Conservation (phyloP, 2,797 vertebrate species). For the Hirundo rustica region DNA sequence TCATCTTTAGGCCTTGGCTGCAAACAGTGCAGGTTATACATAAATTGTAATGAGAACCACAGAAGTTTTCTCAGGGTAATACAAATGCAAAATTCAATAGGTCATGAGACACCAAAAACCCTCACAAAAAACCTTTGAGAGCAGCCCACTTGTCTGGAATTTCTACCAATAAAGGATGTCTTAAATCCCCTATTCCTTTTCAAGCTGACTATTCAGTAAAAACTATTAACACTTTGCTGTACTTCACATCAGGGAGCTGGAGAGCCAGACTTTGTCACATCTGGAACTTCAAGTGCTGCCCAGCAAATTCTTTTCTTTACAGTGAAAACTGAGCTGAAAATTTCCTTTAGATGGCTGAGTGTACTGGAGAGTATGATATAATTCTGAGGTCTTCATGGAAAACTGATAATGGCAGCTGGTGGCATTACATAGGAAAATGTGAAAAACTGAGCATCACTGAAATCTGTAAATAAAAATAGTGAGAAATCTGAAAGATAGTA, state of each 20-base stretch:
- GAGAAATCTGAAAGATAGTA: background rate
- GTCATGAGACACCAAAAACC: background rate
- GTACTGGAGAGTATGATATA: background rate
- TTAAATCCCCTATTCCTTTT: background rate
- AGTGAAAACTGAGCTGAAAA: background rate
- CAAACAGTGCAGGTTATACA: background rate
- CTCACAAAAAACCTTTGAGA: background rate
- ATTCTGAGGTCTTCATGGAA: background rate
- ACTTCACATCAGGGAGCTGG: background rate
- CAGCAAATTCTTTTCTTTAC: background rate
- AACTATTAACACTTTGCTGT: slow-evolving; percentile 10
- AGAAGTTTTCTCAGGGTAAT: background rate
- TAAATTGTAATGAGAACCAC: slow-evolving; percentile 7
- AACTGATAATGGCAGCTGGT: background rate
- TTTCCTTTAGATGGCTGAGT: background rate
- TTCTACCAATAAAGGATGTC: background rate
- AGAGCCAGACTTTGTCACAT: background rate
- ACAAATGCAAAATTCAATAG: slow-evolving; percentile 15
- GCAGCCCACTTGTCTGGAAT: background rate
- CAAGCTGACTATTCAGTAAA: background rate
- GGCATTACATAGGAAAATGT: accelerated
- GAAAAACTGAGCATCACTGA: background rate
- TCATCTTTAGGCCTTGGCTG: background rate
- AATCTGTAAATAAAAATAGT: background rate
- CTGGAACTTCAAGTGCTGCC: background rate